Conservation (phyloP, 2,797 vertebrate species). For the Coreius guichenoti region DNA sequence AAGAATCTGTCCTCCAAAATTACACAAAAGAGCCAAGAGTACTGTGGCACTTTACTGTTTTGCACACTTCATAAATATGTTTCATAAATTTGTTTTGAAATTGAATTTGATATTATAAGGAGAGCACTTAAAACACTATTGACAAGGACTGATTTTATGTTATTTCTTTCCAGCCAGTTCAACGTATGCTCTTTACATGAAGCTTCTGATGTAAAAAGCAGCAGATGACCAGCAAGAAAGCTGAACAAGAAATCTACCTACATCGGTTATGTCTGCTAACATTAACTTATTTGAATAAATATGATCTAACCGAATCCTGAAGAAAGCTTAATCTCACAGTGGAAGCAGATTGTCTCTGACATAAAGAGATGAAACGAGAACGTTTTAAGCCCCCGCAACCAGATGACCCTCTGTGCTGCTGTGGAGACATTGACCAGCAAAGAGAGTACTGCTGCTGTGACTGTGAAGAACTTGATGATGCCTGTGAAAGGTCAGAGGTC, state of each 20-base stretch:
- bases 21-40: background rate
- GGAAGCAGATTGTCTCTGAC: constrained; percentile 12
- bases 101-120: background rate
- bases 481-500: constrained; percentile 81
- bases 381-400: constrained; percentile 76
- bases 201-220: background rate
- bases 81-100: background rate
- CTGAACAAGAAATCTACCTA: constrained; percentile 5
- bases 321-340: background rate
- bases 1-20: background rate
- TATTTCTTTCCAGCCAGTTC: background rate
- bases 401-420: constrained; percentile 91
- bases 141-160: background rate
- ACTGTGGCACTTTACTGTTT: background rate
- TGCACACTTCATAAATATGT: background rate
- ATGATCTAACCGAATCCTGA: background rate
- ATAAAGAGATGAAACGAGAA: constrained; percentile 76
- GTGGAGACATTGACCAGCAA: constrained; percentile 84
- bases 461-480: constrained; percentile 88
- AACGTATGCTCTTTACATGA: background rate
- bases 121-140: background rate
- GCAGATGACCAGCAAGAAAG: background rate
- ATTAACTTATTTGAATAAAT: background rate
- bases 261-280: background rate
- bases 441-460: constrained; percentile 85